These are phyloP conservation scores for Coelinius sp. DNA, from an alignment of 2,888 invertebrate genomes.

Conservation along the genomic window DNA sequence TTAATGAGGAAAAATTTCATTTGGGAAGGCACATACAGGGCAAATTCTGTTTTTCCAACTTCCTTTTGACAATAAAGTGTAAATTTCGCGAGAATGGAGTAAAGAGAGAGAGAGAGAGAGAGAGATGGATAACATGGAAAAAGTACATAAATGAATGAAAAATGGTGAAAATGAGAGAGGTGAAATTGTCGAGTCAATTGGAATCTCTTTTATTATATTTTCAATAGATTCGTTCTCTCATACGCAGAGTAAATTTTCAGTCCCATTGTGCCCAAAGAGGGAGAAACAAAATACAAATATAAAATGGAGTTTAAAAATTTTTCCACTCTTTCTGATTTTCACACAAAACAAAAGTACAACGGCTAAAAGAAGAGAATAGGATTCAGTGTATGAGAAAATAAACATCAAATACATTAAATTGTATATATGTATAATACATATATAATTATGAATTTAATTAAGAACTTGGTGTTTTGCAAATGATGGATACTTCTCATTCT, in stretches of 20 bases:
- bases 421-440: background rate
- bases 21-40: background rate
- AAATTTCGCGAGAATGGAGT: too few species aligned
- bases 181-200: conserved; percentile 27
- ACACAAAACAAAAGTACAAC: background rate
- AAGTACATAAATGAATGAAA: background rate
- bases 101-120: too few species aligned
- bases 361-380: background rate
- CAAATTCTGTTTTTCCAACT: too few species aligned
- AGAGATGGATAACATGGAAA: background rate
- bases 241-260: background rate
- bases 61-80: too few species aligned
- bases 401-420: conserved; percentile 9
- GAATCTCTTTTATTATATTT: background rate
- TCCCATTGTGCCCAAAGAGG: background rate
- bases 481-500: background rate
- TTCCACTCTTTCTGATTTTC: background rate
- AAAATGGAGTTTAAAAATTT: background rate
- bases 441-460: background rate
- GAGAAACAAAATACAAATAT: background rate
- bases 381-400: background rate
- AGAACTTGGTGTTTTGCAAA: background rate
- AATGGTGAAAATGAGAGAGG: background rate
- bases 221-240: too few species aligned
- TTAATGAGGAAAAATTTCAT: background rate